Conservation (phyloP, 2,888 invertebrate genomes). For the Furcula furcula region DNA sequence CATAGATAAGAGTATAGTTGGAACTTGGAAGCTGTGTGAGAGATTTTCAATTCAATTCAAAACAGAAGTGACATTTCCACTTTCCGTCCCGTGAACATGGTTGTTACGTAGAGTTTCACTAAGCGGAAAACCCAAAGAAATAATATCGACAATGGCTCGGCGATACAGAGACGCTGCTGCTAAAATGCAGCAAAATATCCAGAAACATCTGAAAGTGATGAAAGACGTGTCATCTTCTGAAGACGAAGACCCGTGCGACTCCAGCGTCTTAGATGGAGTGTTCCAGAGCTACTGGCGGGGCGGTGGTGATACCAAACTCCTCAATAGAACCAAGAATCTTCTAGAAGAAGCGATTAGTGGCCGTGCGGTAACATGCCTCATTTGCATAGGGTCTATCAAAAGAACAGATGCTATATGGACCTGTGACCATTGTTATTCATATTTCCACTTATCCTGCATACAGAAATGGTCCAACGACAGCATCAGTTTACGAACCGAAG, state of each 20-base stretch:
- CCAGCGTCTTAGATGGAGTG: conserved; percentile 61
- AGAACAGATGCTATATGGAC: conserved; percentile 93
- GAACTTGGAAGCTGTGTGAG: no score
- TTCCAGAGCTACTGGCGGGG: conserved; percentile 65
- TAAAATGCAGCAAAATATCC: conserved; percentile 69
- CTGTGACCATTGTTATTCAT: conserved; percentile 90
- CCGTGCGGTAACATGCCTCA: conserved; percentile 91
- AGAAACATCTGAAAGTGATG: conserved; percentile 69
- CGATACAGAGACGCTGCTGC: conserved; percentile 71
- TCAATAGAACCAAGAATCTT: conserved; percentile 84
- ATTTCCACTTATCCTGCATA: conserved; percentile 93
- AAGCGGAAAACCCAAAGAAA: no score
- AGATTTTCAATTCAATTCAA: no score
- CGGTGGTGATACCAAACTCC: conserved; percentile 63
- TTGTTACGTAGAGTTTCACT: no score
- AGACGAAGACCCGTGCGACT: conserved; percentile 69
- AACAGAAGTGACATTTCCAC: no score
- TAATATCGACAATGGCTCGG: conserved; percentile 67
- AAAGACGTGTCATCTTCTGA: conserved; percentile 71
- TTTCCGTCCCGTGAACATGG: no score
- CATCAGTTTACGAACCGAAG: conserved; percentile 85
- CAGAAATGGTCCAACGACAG: conserved; percentile 96
- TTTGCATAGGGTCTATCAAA: conserved; percentile 94
- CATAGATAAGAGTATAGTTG: no score
- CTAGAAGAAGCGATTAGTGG: conserved; percentile 90